Base-by-base conservation (phyloP, 2,113 vertebrate species). In the Rattus norvegicus region DNA sequence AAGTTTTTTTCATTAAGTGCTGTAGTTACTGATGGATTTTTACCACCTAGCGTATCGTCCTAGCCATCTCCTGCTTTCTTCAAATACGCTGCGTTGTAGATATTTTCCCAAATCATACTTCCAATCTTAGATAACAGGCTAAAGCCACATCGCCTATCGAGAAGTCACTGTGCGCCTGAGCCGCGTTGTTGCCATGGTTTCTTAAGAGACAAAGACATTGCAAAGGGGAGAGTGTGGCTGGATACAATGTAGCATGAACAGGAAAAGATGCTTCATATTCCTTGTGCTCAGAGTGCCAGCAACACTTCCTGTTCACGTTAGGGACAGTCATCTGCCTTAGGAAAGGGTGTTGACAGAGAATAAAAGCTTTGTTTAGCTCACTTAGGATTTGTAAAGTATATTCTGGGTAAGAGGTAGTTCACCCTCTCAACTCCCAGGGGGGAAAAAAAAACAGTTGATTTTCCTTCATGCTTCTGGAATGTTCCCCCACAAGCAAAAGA, bases 151-250 rank as follows among this genome's bases (percentile, higher is more conserved):
- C n/a, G 16, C 73, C 54, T 77, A 81, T 56, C 11, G 67, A 36
- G 17, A 72, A 69, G 36, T 43, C 36, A 43, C 81, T 26, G 0
- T 20, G n/a, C 70, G 77, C 52, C 39, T n/a, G 52, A 94, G 81
- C 81, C 19, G 5, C 2, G 19, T 33, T 26, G 87, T 92, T 84
- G 47, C 92, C 75, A 49, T 63, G 75, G 93, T 97, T 97, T 96
- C 91, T 87, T 95, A 92, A 56, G 63, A 2, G 36, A 95, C 54
- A n/a, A 39, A n/a, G 19, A 24, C 52, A 9, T 52, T 49, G 54
- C 72, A 73, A n/a, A 93, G 39, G 30, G n/a, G 28, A 54, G 30
- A 88, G 56, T 73, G 70, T 76, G 90, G 70, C 65, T 56, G 47
- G 28, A 90, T 83, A 69, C 90, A 69, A 76, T 14, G 56, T 91